A percentile compares a stretch with the other conserved stretches of the same genome.
These are phyloP conservation scores for Gambusia holbrooki DNA, from an alignment of 2,113 vertebrate species.

Conservation along the genomic window DNA sequence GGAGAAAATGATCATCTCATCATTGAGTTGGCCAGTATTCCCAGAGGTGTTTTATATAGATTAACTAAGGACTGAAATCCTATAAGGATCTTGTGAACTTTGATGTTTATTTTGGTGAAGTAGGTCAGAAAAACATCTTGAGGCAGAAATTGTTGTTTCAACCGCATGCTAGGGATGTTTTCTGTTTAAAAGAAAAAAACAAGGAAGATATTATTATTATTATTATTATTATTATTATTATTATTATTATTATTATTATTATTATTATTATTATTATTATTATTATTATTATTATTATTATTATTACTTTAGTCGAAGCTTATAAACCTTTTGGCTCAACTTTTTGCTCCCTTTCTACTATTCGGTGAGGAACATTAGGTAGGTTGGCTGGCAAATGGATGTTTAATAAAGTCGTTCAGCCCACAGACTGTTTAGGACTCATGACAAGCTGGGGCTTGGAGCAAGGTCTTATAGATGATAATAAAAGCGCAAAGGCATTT, in stretches of 20 bases:
- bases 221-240: neutral
- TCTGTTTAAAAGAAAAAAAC: neutral
- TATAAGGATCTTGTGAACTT: no score
- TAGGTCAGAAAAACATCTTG: neutral
- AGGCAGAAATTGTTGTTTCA: neutral
- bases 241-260: neutral
- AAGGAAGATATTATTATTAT: neutral
- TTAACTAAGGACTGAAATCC: no score
- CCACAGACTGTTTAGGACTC: neutral
- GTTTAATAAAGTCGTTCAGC: neutral
- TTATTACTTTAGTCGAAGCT: neutral
- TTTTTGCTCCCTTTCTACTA: no score
- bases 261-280: neutral
- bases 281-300: neutral
- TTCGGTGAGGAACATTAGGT: no score
- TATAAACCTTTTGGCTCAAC: neutral
- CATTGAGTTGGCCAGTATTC: neutral
- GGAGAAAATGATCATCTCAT: neutral
- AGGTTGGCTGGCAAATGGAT: no score
- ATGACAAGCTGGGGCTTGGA: neutral
- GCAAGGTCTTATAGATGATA: neutral
- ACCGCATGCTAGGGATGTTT: neutral
- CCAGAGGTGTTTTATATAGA: neutral
- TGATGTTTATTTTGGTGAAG: neutral
- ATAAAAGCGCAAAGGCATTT: neutral